phyloP scores from a whole-genome alignment of 1,140 invertebrate species.

The Eupeodes corollae region DNA sequence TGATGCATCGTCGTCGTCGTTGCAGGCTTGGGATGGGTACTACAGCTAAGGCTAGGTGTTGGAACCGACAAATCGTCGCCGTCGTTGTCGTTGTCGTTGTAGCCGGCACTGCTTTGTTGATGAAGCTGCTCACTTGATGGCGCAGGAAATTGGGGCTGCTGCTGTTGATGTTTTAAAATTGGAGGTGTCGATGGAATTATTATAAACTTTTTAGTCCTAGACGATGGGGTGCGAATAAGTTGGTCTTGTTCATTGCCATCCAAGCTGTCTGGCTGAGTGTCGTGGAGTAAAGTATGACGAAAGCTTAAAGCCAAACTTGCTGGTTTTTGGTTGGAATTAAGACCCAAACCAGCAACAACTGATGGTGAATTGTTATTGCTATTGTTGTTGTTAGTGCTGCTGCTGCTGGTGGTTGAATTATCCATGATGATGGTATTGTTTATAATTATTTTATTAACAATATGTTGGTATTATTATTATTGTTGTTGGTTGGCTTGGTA shows the following conservation, averaged over 20 bases:
- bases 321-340: constrained; percentile 13
- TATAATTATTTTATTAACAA: too few species aligned
- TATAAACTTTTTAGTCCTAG: constrained; percentile 28
- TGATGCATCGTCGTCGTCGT: not conserved
- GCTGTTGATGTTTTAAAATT: not conserved
- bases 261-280: constrained; percentile 28
- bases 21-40: not conserved
- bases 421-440: not conserved
- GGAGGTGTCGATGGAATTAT: constrained; percentile 21
- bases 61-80: not conserved
- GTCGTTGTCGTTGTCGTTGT: not conserved
- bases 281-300: constrained; percentile 25
- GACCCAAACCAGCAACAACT: not conserved
- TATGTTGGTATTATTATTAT: too few species aligned
- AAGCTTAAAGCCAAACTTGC: constrained; percentile 8
- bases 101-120: not conserved
- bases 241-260: constrained; percentile 21
- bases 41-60: not conserved
- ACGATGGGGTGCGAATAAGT: constrained; percentile 22
- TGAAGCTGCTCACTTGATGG: constrained; percentile 2
- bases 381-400: constrained; percentile 10
- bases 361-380: not conserved
- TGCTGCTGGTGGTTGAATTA: constrained; percentile 9
- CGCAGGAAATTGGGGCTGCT: not conserved
- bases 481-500: too few species aligned